Evolutionary conservation across 2,888 invertebrate genomes (phyloP).

Genomic region (Parnassius glacialis): DNA sequence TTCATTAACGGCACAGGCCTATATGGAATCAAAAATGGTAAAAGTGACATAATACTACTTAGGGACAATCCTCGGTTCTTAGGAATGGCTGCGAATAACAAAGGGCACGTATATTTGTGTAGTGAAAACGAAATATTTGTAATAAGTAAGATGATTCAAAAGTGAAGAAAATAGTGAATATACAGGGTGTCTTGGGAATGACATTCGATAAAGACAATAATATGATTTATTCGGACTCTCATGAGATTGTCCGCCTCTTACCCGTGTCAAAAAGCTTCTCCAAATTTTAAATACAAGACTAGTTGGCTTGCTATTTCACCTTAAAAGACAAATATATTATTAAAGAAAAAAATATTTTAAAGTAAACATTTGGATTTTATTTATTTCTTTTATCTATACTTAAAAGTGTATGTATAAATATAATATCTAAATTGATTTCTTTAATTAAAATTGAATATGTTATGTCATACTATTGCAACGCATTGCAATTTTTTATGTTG

Average conservation of each 20-base stretch:
- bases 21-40: conserved; percentile 47
- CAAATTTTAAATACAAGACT: conserved; percentile 5
- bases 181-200: conserved; percentile 59
- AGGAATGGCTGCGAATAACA: conserved; percentile 56
- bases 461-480: too few species aligned
- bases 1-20: conserved; percentile 64
- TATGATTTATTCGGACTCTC: conserved; percentile 65
- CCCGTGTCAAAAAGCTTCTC: conserved; percentile 34
- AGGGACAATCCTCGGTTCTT: conserved; percentile 51
- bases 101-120: conserved; percentile 53
- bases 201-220: conserved; percentile 60
- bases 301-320: neutral
- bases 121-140: conserved; percentile 64
- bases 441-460: too few species aligned
- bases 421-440: too few species aligned
- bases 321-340: too few species aligned
- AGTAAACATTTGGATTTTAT: too few species aligned
- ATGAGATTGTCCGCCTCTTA: conserved; percentile 53
- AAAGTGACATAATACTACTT: conserved; percentile 40
- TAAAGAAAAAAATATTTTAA: too few species aligned
- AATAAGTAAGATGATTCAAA: conserved; percentile 49
- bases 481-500: too few species aligned
- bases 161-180: conserved; percentile 50
- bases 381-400: too few species aligned
- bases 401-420: too few species aligned